phyloP scores from a whole-genome alignment of 1,140 invertebrate genomes.

The Agraylea sexmaculata region DNA sequence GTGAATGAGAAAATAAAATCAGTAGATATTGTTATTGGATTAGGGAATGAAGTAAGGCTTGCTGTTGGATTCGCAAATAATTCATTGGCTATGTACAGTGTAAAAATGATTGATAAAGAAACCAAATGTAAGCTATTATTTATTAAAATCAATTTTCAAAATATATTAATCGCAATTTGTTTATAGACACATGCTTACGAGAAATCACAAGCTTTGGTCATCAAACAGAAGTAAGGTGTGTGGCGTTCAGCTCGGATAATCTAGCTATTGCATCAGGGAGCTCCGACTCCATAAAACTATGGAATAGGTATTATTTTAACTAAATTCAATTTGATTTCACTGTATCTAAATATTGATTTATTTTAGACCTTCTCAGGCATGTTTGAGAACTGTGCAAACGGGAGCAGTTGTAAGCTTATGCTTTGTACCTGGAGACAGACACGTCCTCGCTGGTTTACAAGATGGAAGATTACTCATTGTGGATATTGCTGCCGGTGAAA shows the following conservation, averaged over 20 bases:
- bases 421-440: constrained; percentile 86
- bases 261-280: constrained; percentile 75
- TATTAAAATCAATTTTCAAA: constrained; percentile 29
- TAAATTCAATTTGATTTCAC: constrained; percentile 8
- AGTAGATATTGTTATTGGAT: constrained; percentile 52
- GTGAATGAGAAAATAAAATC: constrained; percentile 57
- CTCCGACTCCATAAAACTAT: constrained; percentile 80
- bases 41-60: constrained; percentile 54
- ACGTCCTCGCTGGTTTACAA: constrained; percentile 81
- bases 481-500: constrained; percentile 68
- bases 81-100: constrained; percentile 52
- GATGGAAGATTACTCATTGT: constrained; percentile 77
- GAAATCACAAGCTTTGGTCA: constrained; percentile 63
- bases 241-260: constrained; percentile 87
- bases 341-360: constrained; percentile 8
- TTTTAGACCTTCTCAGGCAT: constrained; percentile 58
- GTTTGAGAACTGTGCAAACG: constrained; percentile 67
- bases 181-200: constrained; percentile 36
- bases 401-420: constrained; percentile 63
- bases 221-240: constrained; percentile 72
- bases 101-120: constrained; percentile 37
- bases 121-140: constrained; percentile 36
- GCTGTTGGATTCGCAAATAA: constrained; percentile 56
- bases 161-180: constrained; percentile 21
- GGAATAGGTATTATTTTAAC: constrained; percentile 62